A percentile compares a stretch with the other conserved stretches of the same genome.
Evolutionary conservation across 2,888 invertebrate genomes (phyloP).

Genomic region (Gryllus longicercus): DNA sequence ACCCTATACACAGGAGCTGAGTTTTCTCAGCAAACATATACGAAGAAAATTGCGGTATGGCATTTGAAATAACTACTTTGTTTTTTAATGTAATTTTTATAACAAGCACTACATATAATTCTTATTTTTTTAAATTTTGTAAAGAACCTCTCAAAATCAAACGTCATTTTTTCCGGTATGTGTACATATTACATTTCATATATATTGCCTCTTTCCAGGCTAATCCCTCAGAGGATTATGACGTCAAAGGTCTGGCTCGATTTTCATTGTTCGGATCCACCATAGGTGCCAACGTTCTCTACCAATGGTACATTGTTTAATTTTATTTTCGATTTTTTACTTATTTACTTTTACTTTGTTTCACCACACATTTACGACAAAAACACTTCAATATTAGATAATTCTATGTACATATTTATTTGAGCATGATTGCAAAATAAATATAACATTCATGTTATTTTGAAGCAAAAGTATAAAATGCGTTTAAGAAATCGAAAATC

Average conservation of each 20-base stretch:
- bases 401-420: neutral
- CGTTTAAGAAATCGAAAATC: no score
- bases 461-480: no score
- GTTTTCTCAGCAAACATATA: constrained; percentile 71
- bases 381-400: neutral
- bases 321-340: constrained; percentile 20
- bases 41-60: constrained; percentile 50
- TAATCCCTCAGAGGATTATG: constrained; percentile 43
- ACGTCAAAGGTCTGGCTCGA: constrained; percentile 54
- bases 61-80: no score
- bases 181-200: neutral
- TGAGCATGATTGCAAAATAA: no score
- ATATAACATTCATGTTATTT: no score
- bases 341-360: neutral
- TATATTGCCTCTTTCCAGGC: constrained; percentile 38
- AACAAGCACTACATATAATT: no score
- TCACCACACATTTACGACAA: neutral
- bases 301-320: constrained; percentile 53
- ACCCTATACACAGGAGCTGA: constrained; percentile 76
- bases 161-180: constrained; percentile 12
- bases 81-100: no score
- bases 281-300: constrained; percentile 59
- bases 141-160: no score
- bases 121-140: no score
- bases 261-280: constrained; percentile 60